phyloP scores from a whole-genome alignment of 2,113 vertebrate species.

The Hippocampus guttulatus region DNA sequence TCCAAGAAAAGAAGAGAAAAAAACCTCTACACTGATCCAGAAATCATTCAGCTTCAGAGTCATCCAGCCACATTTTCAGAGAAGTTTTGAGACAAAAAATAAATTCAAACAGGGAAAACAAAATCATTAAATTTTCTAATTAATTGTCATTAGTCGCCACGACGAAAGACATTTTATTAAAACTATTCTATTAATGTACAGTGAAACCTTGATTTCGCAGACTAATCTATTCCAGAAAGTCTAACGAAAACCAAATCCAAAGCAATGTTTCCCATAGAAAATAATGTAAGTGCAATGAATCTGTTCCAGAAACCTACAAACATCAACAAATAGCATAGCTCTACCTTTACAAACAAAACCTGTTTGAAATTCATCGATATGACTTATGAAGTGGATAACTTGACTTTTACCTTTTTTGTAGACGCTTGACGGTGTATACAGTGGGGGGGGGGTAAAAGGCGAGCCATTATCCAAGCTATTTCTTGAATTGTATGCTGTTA shows the following conservation, averaged over 20 bases:
- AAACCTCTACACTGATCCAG: background rate
- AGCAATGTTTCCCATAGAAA: background rate
- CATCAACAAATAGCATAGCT: background rate
- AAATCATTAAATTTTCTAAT: background rate
- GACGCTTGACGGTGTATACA: background rate
- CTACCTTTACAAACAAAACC: background rate
- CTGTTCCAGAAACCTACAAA: background rate
- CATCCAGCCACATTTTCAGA: background rate
- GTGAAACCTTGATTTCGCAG: background rate
- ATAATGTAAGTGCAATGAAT: background rate
- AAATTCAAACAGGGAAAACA: background rate
- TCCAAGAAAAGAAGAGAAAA: background rate
- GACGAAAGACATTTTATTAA: background rate
- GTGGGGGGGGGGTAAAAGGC: too few relatives aligned
- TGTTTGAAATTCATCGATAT: background rate
- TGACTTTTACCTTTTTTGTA: background rate
- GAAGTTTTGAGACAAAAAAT: background rate
- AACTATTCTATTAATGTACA: background rate
- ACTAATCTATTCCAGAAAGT: background rate
- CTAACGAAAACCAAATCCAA: background rate
- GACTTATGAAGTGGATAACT: background rate
- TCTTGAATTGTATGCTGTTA: too few relatives aligned
- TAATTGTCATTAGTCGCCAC: background rate
- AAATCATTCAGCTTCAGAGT: background rate
- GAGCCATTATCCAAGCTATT: too few relatives aligned